phyloP scores from a whole-genome alignment of 2,797 vertebrate genomes.

The Denticeps clupeoides region DNA sequence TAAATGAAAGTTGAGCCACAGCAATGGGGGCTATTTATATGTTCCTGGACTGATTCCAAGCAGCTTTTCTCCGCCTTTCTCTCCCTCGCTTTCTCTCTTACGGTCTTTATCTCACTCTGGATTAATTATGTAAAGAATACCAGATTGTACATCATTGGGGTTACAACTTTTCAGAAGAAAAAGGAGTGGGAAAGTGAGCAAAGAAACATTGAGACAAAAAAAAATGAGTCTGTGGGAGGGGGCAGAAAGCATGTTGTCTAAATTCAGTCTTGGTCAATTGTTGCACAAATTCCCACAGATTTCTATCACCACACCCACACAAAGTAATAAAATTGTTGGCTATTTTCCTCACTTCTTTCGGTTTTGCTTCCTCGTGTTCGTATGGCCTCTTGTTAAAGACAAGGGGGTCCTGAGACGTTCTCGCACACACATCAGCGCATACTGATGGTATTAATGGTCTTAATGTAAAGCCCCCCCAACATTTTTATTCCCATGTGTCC shows the following conservation, averaged over 20 bases:
- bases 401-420: background rate
- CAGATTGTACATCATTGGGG: constrained; percentile 62
- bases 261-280: constrained; percentile 69
- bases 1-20: constrained; percentile 54
- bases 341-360: constrained; percentile 36
- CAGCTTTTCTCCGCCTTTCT: constrained; percentile 22
- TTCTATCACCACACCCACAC: constrained; percentile 70
- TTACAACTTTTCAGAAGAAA: constrained; percentile 60
- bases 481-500: no score
- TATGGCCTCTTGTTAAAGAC: background rate
- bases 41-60: constrained; percentile 58
- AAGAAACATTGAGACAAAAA: no score
- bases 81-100: no score
- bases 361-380: constrained; percentile 59
- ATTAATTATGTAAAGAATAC: constrained; percentile 72
- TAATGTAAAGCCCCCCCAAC: no score
- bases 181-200: background rate
- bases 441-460: no score
- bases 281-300: constrained; percentile 58
- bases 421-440: background rate
- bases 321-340: constrained; percentile 51
- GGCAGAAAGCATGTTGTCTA: constrained; percentile 57
- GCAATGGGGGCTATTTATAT: constrained; percentile 71
- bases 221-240: background rate
- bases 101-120: constrained; percentile 63